Evolutionary conservation across 2,888 invertebrate genomes (phyloP), one percentile per base, ranked within the genome.

Genomic region (Mayetiola destructor): DNA sequence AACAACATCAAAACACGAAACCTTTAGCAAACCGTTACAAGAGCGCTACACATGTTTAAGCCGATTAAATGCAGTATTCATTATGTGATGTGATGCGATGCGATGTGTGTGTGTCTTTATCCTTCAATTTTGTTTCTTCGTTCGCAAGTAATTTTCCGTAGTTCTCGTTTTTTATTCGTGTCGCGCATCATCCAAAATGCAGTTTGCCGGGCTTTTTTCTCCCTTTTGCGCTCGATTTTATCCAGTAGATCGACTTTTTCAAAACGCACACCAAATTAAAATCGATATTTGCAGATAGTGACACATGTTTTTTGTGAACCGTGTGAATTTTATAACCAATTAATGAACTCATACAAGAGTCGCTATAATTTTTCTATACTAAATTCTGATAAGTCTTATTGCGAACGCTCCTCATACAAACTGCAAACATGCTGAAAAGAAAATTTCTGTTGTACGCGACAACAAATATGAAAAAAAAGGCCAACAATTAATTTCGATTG

Each of bases 21-120:
- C 27, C 23, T 48, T 48, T 48, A 48, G 27, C 23, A 48, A 48
- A 48, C 48, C 48, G 48, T 48, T 48, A 48, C 48, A 48, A 48
- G 48, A 48, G 48, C 27, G 48, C 16, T 48, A 48, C 48, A 48
- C 27, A 48, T 48, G 48, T 27, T 48, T 27, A n/a, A n/a, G n/a
- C n/a, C n/a, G n/a, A n/a, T n/a, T n/a, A n/a, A n/a, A n/a, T n/a
- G n/a, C n/a, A n/a, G n/a, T n/a, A n/a, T n/a, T n/a, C n/a, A n/a
- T n/a, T n/a, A n/a, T n/a, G n/a, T n/a, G n/a, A n/a, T n/a, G n/a
- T n/a, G n/a, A n/a, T n/a, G n/a, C n/a, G n/a, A n/a, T n/a, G n/a
- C n/a, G n/a, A n/a, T n/a, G n/a, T n/a, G n/a, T n/a, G n/a, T n/a
- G n/a, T n/a, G n/a, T n/a, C n/a, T n/a, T n/a, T n/a, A n/a, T n/a